A percentile compares a stretch with the other conserved stretches of the same genome.
phyloP scores from a whole-genome alignment of 2,888 invertebrate genomes.

The Epiblema foenella region DNA sequence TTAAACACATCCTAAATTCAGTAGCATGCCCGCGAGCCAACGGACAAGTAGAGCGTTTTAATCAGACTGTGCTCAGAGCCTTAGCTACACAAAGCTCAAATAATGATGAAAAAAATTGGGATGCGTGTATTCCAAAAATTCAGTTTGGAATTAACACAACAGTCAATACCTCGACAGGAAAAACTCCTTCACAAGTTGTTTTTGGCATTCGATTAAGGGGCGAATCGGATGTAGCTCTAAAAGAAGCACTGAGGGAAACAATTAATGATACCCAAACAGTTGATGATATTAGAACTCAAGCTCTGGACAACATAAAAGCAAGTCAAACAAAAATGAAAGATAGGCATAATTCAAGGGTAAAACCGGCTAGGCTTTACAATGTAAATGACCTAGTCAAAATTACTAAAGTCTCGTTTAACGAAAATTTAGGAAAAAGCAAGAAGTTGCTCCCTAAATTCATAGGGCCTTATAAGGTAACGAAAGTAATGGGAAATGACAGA shows the following conservation, averaged over 20 bases:
- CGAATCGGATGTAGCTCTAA: not conserved
- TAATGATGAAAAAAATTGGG: conserved; percentile 3
- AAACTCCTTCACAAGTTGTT: not conserved
- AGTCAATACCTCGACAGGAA: not conserved
- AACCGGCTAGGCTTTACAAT: not conserved
- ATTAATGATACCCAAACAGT: not conserved
- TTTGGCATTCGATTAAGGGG: not conserved
- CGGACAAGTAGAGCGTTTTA: conserved; percentile 14
- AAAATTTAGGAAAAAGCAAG: conserved; percentile 6
- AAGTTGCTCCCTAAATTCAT: conserved; percentile 2
- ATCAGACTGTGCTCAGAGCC: not conserved
- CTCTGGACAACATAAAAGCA: not conserved
- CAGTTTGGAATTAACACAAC: conserved; percentile 8
- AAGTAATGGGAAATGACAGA: conserved; percentile 8
- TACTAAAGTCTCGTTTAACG: not conserved
- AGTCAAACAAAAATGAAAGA: not conserved
- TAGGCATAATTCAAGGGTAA: not conserved
- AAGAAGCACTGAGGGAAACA: not conserved
- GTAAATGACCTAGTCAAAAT: conserved; percentile 5
- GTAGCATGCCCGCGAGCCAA: conserved; percentile 9
- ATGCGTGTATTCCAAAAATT: not conserved
- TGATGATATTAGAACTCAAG: not conserved
- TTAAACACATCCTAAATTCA: conserved; percentile 18
- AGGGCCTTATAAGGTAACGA: conserved; percentile 4
- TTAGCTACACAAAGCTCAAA: not conserved